Evolutionary conservation across 2,113 vertebrate genomes (phyloP), one percentile per base, ranked within the genome.

Genomic region (Australoheros scitulus): DNA sequence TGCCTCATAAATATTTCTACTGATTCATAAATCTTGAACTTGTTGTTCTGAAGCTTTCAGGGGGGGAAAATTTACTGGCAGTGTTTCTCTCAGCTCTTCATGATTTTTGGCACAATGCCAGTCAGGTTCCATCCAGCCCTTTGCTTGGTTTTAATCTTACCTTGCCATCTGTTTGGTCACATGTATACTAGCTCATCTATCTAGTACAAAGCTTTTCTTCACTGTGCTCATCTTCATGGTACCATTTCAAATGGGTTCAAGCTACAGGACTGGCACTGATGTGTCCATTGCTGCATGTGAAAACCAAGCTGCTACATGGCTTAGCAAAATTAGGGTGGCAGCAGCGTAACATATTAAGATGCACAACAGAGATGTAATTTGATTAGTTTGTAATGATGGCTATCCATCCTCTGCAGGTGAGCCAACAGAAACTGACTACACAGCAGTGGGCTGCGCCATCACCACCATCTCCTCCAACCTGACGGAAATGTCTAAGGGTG

Each of bases 381-480:
- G 52, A 76, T 80, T 81, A 77, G 74, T 80, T 57, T 87, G 56
- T 80, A 60, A 87, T 79, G 58, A 86, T 29, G 47, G 57, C 22
- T 7, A 38, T 60, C 60, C 61, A 32, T 79, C 38, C 68, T 64
- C 61, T 72, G 3, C 94, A 99, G 99, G 98, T 82, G 98, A 99
- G 92, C 99, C 99, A 0, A 96, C 96, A 4, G 97, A 99, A 90
- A 99, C 98, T 0, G 98, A 99, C 91, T 99, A 99, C 92, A 99
- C 98, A 0, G 99, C 98, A 0, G 99, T 99, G 90, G 99, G 99
- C 38, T 99, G 99, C 29, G 99, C 99, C 17, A 99, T 99, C 93
- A 99, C 99, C 77, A 99, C 99, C 74, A 99, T 99, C 91, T 99
- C 98, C 58, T 99, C 99, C 87, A 99, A 99, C 95, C 96, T 99